Base-by-base conservation (phyloP, 2,113 vertebrate species). In the Rallus limicola region DNA sequence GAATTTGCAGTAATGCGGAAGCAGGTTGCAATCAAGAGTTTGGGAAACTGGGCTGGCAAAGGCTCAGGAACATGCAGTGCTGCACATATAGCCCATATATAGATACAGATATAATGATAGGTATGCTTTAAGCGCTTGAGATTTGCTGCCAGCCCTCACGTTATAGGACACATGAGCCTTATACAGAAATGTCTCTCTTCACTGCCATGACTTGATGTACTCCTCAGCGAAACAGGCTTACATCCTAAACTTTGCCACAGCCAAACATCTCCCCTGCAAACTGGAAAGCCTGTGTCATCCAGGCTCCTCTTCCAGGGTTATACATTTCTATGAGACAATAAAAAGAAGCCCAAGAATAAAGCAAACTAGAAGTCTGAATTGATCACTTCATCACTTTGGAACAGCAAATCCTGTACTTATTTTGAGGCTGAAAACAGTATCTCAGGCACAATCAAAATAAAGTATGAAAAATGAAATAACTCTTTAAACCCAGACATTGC, bases 371-470 rank as follows among this genome's bases (percentile, higher is more conserved):
- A 86, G 36, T 38, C 70, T 62, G 68, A 85, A 59, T 3, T 77
- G 42, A 82, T 58, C 31, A n/a, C 15, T 2, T 4, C 14, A 44
- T 18, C 40, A 40, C 24, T 75, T 86, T 42, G 52, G 34, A 91
- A 79, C 17, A 78, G 81, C 34, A 89, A 85, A 62, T 67, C 36
- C n/a, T 72, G 24, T 79, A 50, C 50, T 96, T 80, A 77, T 74
- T 84, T 71, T 2, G 14, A 76, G 11, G 16, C 42, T 93, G 46
- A 42, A 97, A 97, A 97, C 7, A 13, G 2, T 67, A 93, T 79
- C 82, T 42, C n/a, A 78, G 38, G 55, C 80, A 74, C 80, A 91
- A 97, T 93, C 82, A 95, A 95, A 95, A 93, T 40, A 18, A 92
- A n/a, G 31, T 7, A 71, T 6, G 68, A 85, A 94, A 77, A 93